phyloP scores from a whole-genome alignment of 1,140 invertebrate genomes.

The Geopemphigus sp. region DNA sequence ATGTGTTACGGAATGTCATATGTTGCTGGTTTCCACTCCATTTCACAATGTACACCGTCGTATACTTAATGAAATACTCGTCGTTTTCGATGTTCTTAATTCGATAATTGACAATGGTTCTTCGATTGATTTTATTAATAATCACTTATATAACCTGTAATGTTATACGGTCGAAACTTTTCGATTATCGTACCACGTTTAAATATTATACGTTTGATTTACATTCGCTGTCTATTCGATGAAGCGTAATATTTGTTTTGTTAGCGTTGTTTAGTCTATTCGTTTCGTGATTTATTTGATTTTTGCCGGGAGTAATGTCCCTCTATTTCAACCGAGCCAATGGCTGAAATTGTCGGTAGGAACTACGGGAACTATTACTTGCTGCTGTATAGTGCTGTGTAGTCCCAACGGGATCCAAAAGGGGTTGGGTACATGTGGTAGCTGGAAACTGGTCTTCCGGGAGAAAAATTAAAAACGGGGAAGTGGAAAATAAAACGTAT shows the following conservation, averaged over 20 bases:
- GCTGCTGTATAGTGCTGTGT: not conserved
- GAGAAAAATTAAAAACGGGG: not conserved
- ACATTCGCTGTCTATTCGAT: not conserved
- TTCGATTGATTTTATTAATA: no score
- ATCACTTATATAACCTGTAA: no score
- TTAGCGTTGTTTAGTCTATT: not conserved
- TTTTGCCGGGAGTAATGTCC: not conserved
- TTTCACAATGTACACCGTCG: no score
- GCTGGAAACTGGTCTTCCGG: not conserved
- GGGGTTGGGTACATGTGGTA: not conserved
- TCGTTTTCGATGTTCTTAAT: no score
- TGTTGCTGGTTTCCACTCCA: no score
- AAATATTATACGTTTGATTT: no score
- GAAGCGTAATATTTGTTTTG: not conserved
- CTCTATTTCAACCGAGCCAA: not conserved
- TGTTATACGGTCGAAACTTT: no score
- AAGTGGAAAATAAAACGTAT: not conserved
- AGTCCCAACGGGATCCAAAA: constrained; percentile 4
- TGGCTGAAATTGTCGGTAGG: not conserved
- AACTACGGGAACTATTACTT: no score
- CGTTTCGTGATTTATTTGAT: not conserved
- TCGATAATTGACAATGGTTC: no score
- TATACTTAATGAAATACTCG: no score
- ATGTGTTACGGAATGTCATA: no score
- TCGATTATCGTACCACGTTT: no score